A percentile compares a stretch with the other conserved stretches of the same genome.
Conservation (phyloP, 2,888 invertebrate species). For the Drosophila acutilabella region DNA sequence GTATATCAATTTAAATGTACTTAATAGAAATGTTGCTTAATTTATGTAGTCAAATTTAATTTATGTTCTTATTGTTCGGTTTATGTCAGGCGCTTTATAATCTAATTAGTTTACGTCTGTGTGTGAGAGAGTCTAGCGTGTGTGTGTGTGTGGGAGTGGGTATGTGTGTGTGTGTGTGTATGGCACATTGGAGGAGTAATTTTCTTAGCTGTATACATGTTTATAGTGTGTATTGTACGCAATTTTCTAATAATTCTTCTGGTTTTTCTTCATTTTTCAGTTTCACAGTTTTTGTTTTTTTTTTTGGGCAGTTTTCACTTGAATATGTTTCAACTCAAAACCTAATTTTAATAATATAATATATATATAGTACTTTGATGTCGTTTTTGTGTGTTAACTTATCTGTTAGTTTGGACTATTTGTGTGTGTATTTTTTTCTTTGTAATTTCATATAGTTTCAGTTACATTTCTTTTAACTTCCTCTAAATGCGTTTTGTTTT, state of each 20-base stretch:
- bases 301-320: constrained; percentile 53
- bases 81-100: constrained; percentile 40
- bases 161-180: constrained; percentile 46
- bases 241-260: constrained; percentile 20
- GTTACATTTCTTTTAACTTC: constrained; percentile 34
- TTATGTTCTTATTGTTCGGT: constrained; percentile 50
- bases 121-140: constrained; percentile 1
- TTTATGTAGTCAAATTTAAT: constrained; percentile 56
- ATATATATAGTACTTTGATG: constrained; percentile 7
- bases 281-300: constrained; percentile 49
- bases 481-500: constrained; percentile 53
- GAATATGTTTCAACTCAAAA: constrained; percentile 43
- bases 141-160: constrained; percentile 9
- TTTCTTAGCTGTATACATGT: constrained; percentile 40
- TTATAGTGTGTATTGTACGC: constrained; percentile 25
- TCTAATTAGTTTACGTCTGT: constrained; percentile 29
- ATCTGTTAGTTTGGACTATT: constrained; percentile 27
- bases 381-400: constrained; percentile 23
- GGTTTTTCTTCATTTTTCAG: constrained; percentile 20
- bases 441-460: constrained; percentile 1
- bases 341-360: constrained; percentile 27
- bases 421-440: constrained; percentile 8
- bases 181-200: constrained; percentile 70
- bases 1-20: constrained; percentile 43
- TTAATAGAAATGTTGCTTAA: constrained; percentile 47